Percentiles rank a stretch among this genome's conserved stretches.
Evolutionary conservation across 92 coral and sea anemone species (phyloP).

Genomic region (Pocillopora meandrina): DNA sequence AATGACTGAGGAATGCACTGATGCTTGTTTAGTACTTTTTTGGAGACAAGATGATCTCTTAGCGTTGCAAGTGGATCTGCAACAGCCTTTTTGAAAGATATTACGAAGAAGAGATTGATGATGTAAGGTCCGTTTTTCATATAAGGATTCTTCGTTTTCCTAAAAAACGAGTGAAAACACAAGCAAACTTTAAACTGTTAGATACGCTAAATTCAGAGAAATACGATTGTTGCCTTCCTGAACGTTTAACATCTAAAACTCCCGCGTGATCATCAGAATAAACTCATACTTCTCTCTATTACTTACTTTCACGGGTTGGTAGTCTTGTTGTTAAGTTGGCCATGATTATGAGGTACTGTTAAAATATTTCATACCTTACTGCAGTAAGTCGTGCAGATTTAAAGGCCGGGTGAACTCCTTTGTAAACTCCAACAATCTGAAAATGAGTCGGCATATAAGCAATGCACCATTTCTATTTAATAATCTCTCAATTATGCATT

Average conservation of each 20-base stretch:
- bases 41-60: conserved; percentile 63
- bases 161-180: neutral
- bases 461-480: neutral
- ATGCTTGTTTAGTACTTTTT: conserved; percentile 3
- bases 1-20: conserved; percentile 37
- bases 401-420: conserved; percentile 73
- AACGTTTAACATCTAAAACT: too few relatives aligned
- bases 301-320: too few relatives aligned
- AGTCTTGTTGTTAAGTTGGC: too few relatives aligned
- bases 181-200: too few relatives aligned
- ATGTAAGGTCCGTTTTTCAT: conserved; percentile 56
- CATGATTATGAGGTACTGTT: neutral
- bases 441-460: neutral
- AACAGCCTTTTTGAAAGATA: conserved; percentile 70
- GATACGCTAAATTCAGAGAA: too few relatives aligned
- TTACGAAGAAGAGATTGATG: conserved; percentile 65
- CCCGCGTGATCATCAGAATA: too few relatives aligned
- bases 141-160: conserved; percentile 67
- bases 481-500: too few relatives aligned
- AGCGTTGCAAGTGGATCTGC: conserved; percentile 83
- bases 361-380: conserved; percentile 49
- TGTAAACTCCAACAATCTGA: conserved; percentile 68
- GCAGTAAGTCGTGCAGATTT: conserved; percentile 57
- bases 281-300: too few relatives aligned
- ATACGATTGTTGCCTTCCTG: neutral